phyloP scores from a whole-genome alignment of 2,888 invertebrate genomes.

The Amphipoea lucens region DNA sequence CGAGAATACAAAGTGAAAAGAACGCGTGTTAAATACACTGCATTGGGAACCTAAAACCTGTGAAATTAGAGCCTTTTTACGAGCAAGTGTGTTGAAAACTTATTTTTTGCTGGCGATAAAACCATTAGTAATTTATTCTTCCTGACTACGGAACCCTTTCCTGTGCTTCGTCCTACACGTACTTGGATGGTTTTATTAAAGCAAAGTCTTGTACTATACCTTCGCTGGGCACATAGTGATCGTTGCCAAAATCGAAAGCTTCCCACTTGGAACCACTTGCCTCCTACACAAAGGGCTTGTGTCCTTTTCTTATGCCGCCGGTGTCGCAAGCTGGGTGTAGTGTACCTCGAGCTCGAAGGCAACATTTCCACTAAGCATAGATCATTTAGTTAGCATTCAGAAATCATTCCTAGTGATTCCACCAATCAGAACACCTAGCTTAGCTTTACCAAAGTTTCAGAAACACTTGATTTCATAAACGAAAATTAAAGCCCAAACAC shows the following conservation, averaged over 20 bases:
- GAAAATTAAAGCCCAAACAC: background rate
- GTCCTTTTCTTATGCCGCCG: background rate
- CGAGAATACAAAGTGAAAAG: background rate
- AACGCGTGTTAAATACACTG: background rate
- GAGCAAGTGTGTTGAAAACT: background rate
- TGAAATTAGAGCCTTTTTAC: background rate
- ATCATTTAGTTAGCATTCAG: conserved; percentile 3
- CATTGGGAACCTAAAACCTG: background rate
- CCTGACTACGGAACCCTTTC: background rate
- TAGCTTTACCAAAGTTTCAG: background rate
- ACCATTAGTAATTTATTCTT: background rate
- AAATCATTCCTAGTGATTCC: background rate
- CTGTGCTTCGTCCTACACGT: background rate
- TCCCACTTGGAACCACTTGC: conserved; percentile 26
- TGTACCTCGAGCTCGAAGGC: background rate
- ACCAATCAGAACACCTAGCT: background rate
- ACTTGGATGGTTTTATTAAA: background rate
- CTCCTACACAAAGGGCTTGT: conserved; percentile 16
- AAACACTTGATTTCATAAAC: background rate
- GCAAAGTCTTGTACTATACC: conserved; percentile 21
- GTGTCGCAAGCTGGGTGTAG: background rate
- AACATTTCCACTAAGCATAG: conserved; percentile 29
- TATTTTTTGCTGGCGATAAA: background rate
- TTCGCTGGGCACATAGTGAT: conserved; percentile 21
- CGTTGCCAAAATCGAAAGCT: conserved; percentile 31